These are phyloP conservation scores for Labrus mixtus DNA, from an alignment of 2,113 vertebrate genomes.

Conservation along the genomic window DNA sequence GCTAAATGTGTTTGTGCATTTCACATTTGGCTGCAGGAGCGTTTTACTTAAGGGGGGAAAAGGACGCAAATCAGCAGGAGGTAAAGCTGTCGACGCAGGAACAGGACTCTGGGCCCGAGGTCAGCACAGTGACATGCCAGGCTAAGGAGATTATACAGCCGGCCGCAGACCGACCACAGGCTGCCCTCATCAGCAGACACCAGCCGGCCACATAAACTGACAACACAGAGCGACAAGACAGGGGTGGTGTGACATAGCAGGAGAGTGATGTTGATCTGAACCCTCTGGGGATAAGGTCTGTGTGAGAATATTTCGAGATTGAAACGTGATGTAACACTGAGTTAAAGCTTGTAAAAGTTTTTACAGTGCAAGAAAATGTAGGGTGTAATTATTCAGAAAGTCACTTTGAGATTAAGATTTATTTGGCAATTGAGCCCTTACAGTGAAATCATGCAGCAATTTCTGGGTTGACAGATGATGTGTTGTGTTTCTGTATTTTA, in stretches of 20 bases:
- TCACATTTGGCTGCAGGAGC: constrained; percentile 33
- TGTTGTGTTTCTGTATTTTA: neutral
- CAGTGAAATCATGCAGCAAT: neutral
- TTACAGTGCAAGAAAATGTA: neutral
- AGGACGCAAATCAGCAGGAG: constrained; percentile 52
- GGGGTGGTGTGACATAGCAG: constrained; percentile 20
- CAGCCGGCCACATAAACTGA: constrained; percentile 44
- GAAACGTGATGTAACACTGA: neutral
- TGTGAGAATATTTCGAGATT: constrained; percentile 2
- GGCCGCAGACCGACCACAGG: constrained; percentile 39
- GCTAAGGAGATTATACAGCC: constrained; percentile 79
- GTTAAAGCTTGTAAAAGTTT: neutral
- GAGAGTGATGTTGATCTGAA: neutral
- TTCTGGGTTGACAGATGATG: neutral
- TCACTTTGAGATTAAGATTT: constrained; percentile 3
- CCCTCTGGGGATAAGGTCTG: neutral
- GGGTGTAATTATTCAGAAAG: constrained; percentile 2
- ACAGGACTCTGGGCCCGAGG: constrained; percentile 60
- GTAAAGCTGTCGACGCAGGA: constrained; percentile 56
- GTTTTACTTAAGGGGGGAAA: constrained; percentile 12
- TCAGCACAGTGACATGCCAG: constrained; percentile 73
- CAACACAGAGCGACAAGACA: constrained; percentile 44
- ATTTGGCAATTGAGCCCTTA: neutral
- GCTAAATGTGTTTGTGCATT: constrained; percentile 16
- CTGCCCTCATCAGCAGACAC: constrained; percentile 40